These are phyloP conservation scores for Enteromius viviparus DNA, from an alignment of 2,797 vertebrate species.

Conservation along the genomic window DNA sequence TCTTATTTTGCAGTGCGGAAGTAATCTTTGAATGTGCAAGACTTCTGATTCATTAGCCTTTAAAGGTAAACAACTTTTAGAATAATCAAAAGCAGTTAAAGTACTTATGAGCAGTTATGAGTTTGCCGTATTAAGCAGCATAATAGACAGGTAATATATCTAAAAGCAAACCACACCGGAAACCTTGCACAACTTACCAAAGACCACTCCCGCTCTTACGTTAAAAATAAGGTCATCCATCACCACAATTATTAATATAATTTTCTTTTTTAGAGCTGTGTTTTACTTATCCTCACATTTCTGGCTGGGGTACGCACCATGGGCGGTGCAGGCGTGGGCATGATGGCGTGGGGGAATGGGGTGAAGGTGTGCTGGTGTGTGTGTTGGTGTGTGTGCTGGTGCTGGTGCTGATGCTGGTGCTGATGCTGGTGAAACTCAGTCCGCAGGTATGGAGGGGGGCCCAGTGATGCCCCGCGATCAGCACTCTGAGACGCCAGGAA, in stretches of 20 bases:
- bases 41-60: background rate
- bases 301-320: constrained; percentile 99
- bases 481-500: constrained; percentile 96
- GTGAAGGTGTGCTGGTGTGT: constrained; percentile 99
- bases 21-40: background rate
- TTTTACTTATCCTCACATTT: constrained; percentile 98
- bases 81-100: background rate
- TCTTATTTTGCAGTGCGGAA: background rate
- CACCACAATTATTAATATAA: background rate
- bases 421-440: constrained; percentile 98
- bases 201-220: background rate
- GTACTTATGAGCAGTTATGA: too few species aligned
- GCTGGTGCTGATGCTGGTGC: constrained; percentile 92
- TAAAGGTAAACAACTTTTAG: background rate
- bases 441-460: constrained; percentile 95
- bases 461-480: constrained; percentile 93
- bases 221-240: constrained; percentile 9
- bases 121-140: background rate
- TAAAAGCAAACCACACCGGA: background rate
- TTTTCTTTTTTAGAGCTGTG: constrained; percentile 67
- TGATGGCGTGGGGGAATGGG: constrained; percentile 97
- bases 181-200: background rate
- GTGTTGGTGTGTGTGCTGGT: constrained; percentile 98
- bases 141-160: background rate
- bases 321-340: constrained; percentile 98